These are phyloP conservation scores for Myiopsitta monachus DNA, from an alignment of 2,113 vertebrate species.

Conservation along the genomic window DNA sequence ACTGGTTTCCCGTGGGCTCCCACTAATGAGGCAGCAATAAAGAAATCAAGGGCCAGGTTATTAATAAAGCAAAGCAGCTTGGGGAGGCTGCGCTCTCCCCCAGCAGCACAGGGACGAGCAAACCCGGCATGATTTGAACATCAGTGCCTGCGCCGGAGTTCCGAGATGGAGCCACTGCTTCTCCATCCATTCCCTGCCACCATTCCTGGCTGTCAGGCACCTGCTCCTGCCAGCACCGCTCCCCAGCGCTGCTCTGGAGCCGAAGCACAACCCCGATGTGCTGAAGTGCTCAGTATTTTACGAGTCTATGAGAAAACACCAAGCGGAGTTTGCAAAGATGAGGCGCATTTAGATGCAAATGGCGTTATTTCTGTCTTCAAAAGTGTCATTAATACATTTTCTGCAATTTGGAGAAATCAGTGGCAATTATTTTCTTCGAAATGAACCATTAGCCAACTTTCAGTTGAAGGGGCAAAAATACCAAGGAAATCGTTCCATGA, in stretches of 20 bases:
- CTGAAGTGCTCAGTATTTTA: neutral
- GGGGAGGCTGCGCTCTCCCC: rapidly evolving
- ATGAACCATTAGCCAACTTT: slow-evolving; percentile 56
- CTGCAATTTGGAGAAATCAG: slow-evolving; percentile 66
- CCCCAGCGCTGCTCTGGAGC: neutral
- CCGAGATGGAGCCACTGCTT: neutral
- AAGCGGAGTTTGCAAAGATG: slow-evolving; percentile 41
- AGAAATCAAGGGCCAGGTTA: neutral
- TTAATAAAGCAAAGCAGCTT: neutral
- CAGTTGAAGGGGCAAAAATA: neutral
- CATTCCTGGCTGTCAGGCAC: neutral
- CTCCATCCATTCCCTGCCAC: neutral
- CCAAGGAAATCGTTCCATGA: neutral
- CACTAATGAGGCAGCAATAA: neutral
- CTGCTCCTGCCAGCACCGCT: neutral
- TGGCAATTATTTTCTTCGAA: slow-evolving; percentile 50
- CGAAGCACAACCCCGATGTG: neutral
- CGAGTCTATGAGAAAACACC: slow-evolving; percentile 21
- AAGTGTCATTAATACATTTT: slow-evolving; percentile 67
- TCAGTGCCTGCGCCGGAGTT: rapidly evolving
- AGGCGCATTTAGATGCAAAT: slow-evolving; percentile 69
- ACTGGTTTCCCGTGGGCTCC: neutral
- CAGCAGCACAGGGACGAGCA: rapidly evolving
- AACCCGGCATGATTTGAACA: rapidly evolving
- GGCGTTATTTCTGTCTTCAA: slow-evolving; percentile 62